Base-by-base conservation (phyloP, 1,140 invertebrate species). In the Idris sp. region DNA sequence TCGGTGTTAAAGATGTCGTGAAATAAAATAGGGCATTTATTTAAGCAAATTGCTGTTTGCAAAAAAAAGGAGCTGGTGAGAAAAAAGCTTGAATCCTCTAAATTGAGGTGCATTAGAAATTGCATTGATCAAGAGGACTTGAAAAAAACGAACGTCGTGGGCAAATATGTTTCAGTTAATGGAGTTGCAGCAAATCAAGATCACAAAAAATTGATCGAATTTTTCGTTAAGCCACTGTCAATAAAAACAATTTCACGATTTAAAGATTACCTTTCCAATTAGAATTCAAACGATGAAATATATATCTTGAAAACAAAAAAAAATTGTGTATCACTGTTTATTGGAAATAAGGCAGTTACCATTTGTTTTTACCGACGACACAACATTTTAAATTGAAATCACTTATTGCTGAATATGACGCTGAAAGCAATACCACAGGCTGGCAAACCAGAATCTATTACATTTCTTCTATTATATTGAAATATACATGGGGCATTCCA, bases 21-120 rank as follows among this genome's bases (percentile, higher is more conserved):
- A 61, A 61, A 49, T 31, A 59, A 48, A 61, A 48, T 11, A 14
- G 10, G 28, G 13, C 40, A 36, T 59, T 59, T 46, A 31, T 35
- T 49, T 61, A 61, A 61, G 33, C 14, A 41, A 61, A 61, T 48
- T 40, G 35, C 10, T 14, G 18, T 30, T 61, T 30, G 33, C 18
- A 28, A 36, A 40, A 48, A 48, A n/a, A n/a, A n/a, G n/a, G n/a
- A n/a, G n/a, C n/a, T n/a, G n/a, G n/a, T n/a, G n/a, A n/a, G n/a
- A n/a, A n/a, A n/a, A n/a, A n/a, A n/a, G n/a, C n/a, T n/a, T n/a
- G n/a, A n/a, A n/a, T n/a, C n/a, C n/a, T n/a, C n/a, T n/a, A n/a
- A n/a, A n/a, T n/a, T n/a, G n/a, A n/a, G n/a, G n/a, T n/a, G n/a
- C n/a, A n/a, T n/a, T n/a, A n/a, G n/a, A n/a, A n/a, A n/a, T n/a